A percentile compares a stretch with the other conserved stretches of the same genome.
These are phyloP conservation scores for Oryzias celebensis DNA, from an alignment of 2,113 vertebrate species.

Conservation along the genomic window DNA sequence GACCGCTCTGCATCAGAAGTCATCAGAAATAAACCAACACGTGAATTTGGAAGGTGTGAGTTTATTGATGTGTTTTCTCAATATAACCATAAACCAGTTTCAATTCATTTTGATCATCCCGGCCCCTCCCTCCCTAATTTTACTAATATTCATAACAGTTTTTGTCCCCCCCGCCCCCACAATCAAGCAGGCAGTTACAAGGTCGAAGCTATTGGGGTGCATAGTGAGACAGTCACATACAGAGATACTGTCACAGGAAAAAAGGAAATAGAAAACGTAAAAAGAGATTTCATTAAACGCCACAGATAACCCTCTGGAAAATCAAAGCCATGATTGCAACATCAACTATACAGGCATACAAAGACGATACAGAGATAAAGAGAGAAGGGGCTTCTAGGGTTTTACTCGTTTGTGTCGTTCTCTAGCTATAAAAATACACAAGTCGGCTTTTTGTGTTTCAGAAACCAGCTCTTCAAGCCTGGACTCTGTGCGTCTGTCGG, in stretches of 20 bases:
- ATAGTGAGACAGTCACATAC: constrained; percentile 90
- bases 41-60: constrained; percentile 85
- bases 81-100: constrained; percentile 81
- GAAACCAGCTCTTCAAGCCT: constrained; percentile 56
- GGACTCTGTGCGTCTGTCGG: constrained; percentile 50
- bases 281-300: constrained; percentile 80
- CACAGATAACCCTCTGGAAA: constrained; percentile 86
- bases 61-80: constrained; percentile 95
- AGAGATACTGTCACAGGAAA: constrained; percentile 82
- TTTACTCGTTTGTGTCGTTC: constrained; percentile 49
- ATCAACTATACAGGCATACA: constrained; percentile 89
- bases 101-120: constrained; percentile 55
- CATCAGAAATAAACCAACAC: constrained; percentile 7
- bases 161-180: constrained; percentile 67
- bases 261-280: constrained; percentile 75
- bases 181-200: constrained; percentile 89
- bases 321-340: constrained; percentile 82
- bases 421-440: constrained; percentile 64
- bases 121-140: constrained; percentile 6
- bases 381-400: constrained; percentile 49
- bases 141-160: constrained; percentile 67
- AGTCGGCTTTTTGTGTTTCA: constrained; percentile 30
- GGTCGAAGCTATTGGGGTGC: constrained; percentile 87
- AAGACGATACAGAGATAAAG: constrained; percentile 79
- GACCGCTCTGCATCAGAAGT: too few species aligned